These are phyloP conservation scores for Phocides pigmalion DNA, from an alignment of 1,140 invertebrate species.

Conservation along the genomic window DNA sequence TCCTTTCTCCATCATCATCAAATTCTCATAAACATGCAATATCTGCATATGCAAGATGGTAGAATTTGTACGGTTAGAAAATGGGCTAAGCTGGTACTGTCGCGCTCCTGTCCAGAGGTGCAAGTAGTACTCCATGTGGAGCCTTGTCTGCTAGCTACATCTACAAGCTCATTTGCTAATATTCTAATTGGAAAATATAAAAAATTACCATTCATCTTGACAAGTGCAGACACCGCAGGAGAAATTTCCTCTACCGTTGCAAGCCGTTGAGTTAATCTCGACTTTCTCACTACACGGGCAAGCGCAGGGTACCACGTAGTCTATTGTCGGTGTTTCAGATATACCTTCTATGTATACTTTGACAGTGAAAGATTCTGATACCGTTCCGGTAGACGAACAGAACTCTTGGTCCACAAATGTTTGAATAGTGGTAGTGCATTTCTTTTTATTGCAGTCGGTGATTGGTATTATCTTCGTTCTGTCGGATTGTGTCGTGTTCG, in stretches of 20 bases:
- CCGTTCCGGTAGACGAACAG: constrained; percentile 42
- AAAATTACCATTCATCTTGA: constrained; percentile 83
- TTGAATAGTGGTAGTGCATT: too few species aligned
- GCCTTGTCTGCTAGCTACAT: too few species aligned
- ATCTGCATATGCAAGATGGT: too few species aligned
- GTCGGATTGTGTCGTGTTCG: constrained; percentile 52
- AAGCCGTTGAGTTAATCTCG: constrained; percentile 69
- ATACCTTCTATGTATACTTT: constrained; percentile 45
- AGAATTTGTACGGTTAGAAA: too few species aligned
- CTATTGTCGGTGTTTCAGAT: constrained; percentile 41
- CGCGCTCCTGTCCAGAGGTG: too few species aligned
- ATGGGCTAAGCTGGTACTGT: too few species aligned
- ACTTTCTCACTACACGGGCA: constrained; percentile 81
- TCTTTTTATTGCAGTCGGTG: too few species aligned
- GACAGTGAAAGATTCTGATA: constrained; percentile 49
- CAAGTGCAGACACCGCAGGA: constrained; percentile 91
- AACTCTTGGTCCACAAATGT: constrained; percentile 36
- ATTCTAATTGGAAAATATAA: constrained; percentile 9
- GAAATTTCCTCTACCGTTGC: constrained; percentile 83
- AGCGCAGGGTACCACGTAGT: constrained; percentile 61
- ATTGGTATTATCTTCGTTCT: constrained; percentile 13
- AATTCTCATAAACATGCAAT: too few species aligned
- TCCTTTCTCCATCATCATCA: too few species aligned
- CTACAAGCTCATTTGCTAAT: too few species aligned
- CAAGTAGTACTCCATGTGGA: too few species aligned